These are phyloP conservation scores for Epistrophella euchroma DNA, from an alignment of 2,888 invertebrate genomes.

Conservation along the genomic window DNA sequence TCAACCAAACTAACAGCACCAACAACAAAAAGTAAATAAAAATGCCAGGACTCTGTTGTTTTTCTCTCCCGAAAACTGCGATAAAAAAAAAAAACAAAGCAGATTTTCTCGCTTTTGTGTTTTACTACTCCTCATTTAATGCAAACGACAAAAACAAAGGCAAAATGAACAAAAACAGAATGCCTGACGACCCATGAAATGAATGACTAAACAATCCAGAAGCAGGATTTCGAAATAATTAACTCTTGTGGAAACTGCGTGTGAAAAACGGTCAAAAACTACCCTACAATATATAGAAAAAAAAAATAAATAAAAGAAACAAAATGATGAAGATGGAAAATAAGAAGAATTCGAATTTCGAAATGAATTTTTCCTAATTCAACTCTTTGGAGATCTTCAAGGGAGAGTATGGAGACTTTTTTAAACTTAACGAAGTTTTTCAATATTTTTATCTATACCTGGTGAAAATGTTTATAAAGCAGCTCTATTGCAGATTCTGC, in stretches of 20 bases:
- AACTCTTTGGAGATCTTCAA: background rate
- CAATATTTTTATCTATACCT: constrained; percentile 55
- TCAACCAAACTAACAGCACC: constrained; percentile 38
- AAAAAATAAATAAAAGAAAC: background rate
- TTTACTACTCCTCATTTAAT: constrained; percentile 44
- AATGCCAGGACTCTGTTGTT: constrained; percentile 54
- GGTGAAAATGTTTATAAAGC: constrained; percentile 23
- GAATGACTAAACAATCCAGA: constrained; percentile 66
- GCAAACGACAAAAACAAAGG: constrained; percentile 23
- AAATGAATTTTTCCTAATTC: background rate
- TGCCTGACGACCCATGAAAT: constrained; percentile 66
- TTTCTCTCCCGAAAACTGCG: constrained; percentile 40
- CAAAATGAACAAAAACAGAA: constrained; percentile 54
- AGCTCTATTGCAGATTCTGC: constrained; percentile 9
- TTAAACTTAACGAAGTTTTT: constrained; percentile 58
- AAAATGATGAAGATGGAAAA: constrained; percentile 19
- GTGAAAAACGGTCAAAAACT: constrained; percentile 50
- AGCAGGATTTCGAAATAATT: constrained; percentile 70
- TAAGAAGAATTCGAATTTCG: constrained; percentile 17
- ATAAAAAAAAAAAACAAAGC: constrained; percentile 48
- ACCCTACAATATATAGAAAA: background rate
- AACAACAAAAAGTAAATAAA: constrained; percentile 42
- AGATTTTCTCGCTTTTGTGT: constrained; percentile 45
- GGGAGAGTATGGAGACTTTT: constrained; percentile 53
- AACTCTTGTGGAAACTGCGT: constrained; percentile 71